Evolutionary conservation across 2,113 vertebrate species (phyloP), one percentile per base, ranked within the genome.

Genomic region (Sapajus apella): DNA sequence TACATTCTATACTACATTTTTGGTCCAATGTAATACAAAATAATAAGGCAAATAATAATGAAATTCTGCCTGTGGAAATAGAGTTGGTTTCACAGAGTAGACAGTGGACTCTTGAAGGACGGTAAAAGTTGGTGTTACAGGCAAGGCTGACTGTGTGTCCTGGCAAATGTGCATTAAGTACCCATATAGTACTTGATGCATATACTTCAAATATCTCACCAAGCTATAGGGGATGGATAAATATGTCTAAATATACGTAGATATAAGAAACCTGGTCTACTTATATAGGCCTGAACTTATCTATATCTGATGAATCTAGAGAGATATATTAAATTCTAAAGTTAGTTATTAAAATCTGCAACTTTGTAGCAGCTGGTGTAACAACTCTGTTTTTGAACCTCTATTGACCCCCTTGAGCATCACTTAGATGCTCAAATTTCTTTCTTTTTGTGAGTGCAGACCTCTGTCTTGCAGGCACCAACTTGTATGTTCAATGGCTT

Each of bases 321-420:
- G 52, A 52, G 40, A 80, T 20, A 86, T 35, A 64, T 23, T 84
- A 50, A n/a, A 13, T 77, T 77, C 14, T 79, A 30, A 58, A 20
- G 58, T 90, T n/a, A 64, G 30, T 21, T 45, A 66, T 73, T 80
- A 80, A 93, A 64, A 73, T 52, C 32, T 73, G 45, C 16, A 81
- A 13, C 35, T 73, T 64, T 40, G 7, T 52, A 64, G 27, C n/a
- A 64, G 32, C 70, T 85, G 8, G 40, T 43, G 6, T 64, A 90
- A 79, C 7, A 64, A 9, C 43, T 72, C 5, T 23, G n/a, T 80
- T 11, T 32, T 86, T 50, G 35, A 11, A 50, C 21, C 23, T 55
- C n/a, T 82, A 0, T n/a, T n/a, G 84, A 47, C 66, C 56, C 55
- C 32, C 32, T 75, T 32, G 9, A 50, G 50, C 50, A 50, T 50